Evolutionary conservation across 2,113 vertebrate species (phyloP).

Genomic region (Cyprinodon tularosa): DNA sequence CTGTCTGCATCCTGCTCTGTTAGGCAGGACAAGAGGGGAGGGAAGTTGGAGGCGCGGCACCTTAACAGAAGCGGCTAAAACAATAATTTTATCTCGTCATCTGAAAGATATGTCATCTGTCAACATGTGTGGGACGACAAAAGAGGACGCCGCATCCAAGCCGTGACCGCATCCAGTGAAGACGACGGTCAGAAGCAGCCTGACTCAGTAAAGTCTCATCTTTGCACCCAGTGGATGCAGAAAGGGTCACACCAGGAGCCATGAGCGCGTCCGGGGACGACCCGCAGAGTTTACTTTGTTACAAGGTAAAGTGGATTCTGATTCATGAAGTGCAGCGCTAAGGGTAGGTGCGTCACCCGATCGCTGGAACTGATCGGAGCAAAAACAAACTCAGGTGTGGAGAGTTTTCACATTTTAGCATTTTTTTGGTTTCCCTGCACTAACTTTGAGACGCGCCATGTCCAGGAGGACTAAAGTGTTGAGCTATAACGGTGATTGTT

Average conservation of each 20-base stretch:
- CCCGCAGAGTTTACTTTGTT: slow-evolving; percentile 84
- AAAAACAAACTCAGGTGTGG: slow-evolving; percentile 3
- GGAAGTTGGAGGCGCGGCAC: slow-evolving; percentile 41
- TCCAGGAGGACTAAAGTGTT: neutral
- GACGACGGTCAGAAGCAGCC: slow-evolving; percentile 3
- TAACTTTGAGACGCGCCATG: neutral
- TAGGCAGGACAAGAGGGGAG: slow-evolving; percentile 42
- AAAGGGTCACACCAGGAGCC: slow-evolving; percentile 29
- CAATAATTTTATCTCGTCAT: slow-evolving; percentile 7
- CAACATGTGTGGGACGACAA: slow-evolving; percentile 37
- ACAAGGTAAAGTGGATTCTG: slow-evolving; percentile 81
- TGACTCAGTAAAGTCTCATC: slow-evolving; percentile 47
- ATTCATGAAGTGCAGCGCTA: neutral
- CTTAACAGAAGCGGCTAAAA: slow-evolving; percentile 22
- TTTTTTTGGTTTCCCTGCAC: neutral
- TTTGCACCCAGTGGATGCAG: slow-evolving; percentile 30
- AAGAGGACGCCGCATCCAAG: slow-evolving; percentile 17
- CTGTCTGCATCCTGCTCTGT: slow-evolving; percentile 62
- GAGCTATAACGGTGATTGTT: slow-evolving; percentile 1
- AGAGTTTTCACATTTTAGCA: neutral
- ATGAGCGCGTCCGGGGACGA: slow-evolving; percentile 81
- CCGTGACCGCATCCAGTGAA: slow-evolving; percentile 36
- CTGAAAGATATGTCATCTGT: slow-evolving; percentile 23
- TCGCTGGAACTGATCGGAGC: slow-evolving; percentile 1
- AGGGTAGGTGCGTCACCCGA: too few species aligned